Base-by-base conservation (phyloP, 2,113 vertebrate species). In the Plestiodon gilberti region DNA sequence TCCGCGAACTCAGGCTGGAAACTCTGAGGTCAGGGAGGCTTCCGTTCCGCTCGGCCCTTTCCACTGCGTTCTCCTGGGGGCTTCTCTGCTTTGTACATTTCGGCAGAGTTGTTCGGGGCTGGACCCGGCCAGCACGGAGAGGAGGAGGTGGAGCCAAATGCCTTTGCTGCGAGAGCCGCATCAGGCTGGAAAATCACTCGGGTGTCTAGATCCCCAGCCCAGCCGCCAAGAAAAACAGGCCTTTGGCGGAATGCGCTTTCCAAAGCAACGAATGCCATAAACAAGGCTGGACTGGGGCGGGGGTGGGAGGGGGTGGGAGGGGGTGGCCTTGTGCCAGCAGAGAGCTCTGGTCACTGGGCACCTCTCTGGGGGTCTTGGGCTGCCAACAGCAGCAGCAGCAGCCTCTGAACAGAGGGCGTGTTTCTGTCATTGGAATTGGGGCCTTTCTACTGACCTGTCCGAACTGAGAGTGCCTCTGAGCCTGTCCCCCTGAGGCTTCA, bases 151-250 rank as follows among this genome's bases (percentile, higher is more conserved):
- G 80, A 25, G 73, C 6, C 48, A 43, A 65, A 43, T 5, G 67
- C 9, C 62, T 82, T 57, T 59, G 71, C 43, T 65, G n/a, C 25
- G 61, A 55, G 55, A 40, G 33, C 18, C 35, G 6, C 67, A 69
- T 76, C 86, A 81, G 92, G 57, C 89, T 95, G 95, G 93, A 90
- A 85, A 90, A 89, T 62, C 81, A 18, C 94, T 92, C 80, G 9
- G 89, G 84, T 84, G 33, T 30, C 61, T 85, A 89, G 89, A 95
- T 71, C 90, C 80, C 0, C 2, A 1, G 0, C 1, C 3, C 9
- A 0, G 0, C 71, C 0, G 94, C 93, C 93, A 90, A 94, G 89
- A 43, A 15, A 76, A 92, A 67, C 82, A 92, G 71, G 59, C 9
- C 20, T 78, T 69, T 18, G 48, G 74, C 67, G 0, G 2, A n/a